Evolutionary conservation across 2,113 vertebrate species (phyloP), one percentile per base, ranked within the genome.

Genomic region (Etia nguti): DNA sequence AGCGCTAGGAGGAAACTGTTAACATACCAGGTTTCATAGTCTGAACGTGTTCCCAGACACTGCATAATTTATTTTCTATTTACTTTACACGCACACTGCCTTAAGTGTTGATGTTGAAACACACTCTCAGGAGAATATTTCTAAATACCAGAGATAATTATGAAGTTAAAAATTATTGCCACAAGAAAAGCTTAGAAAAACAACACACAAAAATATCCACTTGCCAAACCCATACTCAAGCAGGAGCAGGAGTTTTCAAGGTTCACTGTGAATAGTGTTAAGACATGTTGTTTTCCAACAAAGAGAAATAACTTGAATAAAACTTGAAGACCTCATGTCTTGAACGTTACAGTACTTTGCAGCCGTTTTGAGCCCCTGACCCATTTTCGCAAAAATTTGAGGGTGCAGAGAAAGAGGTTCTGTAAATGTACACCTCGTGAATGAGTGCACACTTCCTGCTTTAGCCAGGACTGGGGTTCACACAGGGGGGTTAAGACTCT

Each of bases 381-480:
- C 84, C 56, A 24, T 81, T 90, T 81, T 20, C 46, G 31, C 8
- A 38, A 88, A 81, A 46, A 59, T 86, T 84, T 84, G 12, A 79
- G 83, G 31, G 46, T 57, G 43, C 75, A 80, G 50, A 26, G 70
- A 73, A 82, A 18, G 55, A 62, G 22, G 90, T 80, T 91, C 68
- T 88, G 88, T 86, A 93, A 93, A 90, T 11, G 86, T 91, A 95
- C 79, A 89, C 65, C 92, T 88, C 77, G 24, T 54, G 56, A 84
- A 91, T 90, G 85, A 89, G 85, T 90, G 86, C 90, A 85, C n/a
- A 65, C 90, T 86, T 95, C 92, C 88, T 93, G 92, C 54, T 80
- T 70, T 20, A 91, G 85, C 46, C 50, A 81, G 84, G 24, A 68
- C 31, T 87, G 86, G 82, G 89, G 83, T 86, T 85, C 79, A 85